phyloP scores from a whole-genome alignment of 2,797 vertebrate species.

The Neopelma chrysocephalum region DNA sequence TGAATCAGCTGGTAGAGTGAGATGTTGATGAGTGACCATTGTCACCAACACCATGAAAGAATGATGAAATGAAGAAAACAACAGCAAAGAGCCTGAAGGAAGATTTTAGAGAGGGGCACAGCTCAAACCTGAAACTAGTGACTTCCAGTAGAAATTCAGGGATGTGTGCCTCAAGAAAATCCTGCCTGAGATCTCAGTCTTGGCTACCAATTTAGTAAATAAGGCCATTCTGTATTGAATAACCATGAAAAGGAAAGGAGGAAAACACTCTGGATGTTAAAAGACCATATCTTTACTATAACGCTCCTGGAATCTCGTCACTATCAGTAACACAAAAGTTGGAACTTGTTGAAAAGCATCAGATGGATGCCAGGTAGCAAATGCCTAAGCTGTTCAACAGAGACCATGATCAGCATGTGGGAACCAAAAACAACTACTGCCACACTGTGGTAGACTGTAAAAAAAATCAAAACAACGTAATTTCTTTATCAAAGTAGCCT shows the following conservation, averaged over 20 bases:
- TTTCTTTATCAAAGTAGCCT: neutral
- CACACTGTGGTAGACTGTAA: neutral
- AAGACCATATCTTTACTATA: neutral
- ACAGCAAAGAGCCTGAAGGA: neutral
- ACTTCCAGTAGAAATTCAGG: neutral
- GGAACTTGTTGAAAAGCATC: neutral
- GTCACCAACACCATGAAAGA: neutral
- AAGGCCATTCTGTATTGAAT: neutral
- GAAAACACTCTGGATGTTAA: neutral
- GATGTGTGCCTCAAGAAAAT: neutral
- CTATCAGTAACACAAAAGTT: neutral
- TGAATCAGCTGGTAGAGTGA: neutral
- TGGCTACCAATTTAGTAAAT: neutral
- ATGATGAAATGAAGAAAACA: neutral
- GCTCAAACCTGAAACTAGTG: neutral
- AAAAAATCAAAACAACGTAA: neutral
- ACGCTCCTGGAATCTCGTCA: neutral
- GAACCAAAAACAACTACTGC: neutral
- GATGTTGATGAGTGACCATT: neutral
- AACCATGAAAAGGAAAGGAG: neutral
- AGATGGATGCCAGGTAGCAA: neutral
- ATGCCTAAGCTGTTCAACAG: neutral
- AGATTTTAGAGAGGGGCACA: rapidly evolving
- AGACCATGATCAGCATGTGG: neutral
- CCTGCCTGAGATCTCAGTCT: neutral